A percentile compares a stretch with the other conserved stretches of the same genome.
These are phyloP conservation scores for Meteorus colon DNA, from an alignment of 2,888 invertebrate genomes.

Conservation along the genomic window DNA sequence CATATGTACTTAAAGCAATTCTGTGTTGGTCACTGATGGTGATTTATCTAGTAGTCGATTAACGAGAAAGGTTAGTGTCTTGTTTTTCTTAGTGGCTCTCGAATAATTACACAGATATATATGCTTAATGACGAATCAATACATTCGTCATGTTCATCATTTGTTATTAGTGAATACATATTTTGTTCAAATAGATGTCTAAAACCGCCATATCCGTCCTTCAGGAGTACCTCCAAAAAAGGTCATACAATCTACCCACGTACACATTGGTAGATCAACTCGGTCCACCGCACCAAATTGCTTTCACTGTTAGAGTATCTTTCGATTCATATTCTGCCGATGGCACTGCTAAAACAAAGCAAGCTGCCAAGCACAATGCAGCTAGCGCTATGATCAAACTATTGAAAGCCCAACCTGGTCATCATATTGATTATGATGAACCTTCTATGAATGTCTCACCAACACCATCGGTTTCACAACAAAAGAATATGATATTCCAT, in stretches of 20 bases:
- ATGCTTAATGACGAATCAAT: no score
- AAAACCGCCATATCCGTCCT: conserved; percentile 23
- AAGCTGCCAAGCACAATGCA: conserved; percentile 28
- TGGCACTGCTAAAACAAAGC: conserved; percentile 27
- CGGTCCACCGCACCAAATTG: neutral
- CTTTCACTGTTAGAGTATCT: conserved; percentile 12
- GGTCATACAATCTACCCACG: neutral
- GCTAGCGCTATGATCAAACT: conserved; percentile 25
- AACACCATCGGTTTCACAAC: neutral
- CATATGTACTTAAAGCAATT: no score
- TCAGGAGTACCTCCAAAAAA: conserved; percentile 34
- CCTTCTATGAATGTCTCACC: neutral
- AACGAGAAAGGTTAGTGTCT: neutral
- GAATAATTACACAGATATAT: neutral
- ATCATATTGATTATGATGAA: neutral
- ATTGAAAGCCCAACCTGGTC: neutral
- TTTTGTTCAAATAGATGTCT: conserved; percentile 24
- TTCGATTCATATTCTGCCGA: conserved; percentile 20
- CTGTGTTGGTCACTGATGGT: no score
- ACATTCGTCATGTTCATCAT: neutral
- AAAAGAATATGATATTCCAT: neutral
- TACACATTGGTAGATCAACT: conserved; percentile 16
- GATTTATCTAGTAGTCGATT: no score
- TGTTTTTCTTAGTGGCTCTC: neutral
- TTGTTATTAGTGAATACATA: neutral